Percentiles rank a stretch among this genome's conserved stretches.
These are phyloP conservation scores for Peribatodes rhomboidaria DNA, from an alignment of 2,888 invertebrate genomes.

Conservation along the genomic window DNA sequence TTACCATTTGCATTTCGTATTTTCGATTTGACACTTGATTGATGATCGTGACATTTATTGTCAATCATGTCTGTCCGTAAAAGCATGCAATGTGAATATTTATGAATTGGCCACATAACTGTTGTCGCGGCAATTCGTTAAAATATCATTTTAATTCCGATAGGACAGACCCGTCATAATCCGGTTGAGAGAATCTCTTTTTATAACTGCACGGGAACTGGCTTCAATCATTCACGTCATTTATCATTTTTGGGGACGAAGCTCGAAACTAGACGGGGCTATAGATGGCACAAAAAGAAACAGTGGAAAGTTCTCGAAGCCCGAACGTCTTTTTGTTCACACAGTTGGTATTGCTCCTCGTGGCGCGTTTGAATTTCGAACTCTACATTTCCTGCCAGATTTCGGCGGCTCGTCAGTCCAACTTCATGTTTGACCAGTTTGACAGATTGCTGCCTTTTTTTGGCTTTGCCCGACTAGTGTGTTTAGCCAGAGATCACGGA, in stretches of 20 bases:
- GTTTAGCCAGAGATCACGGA: slow-evolving; percentile 64
- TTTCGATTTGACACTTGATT: slow-evolving; percentile 74
- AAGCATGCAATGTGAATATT: slow-evolving; percentile 81
- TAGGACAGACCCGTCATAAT: slow-evolving; percentile 59
- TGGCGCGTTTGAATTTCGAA: slow-evolving; percentile 63
- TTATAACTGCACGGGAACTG: slow-evolving; percentile 54
- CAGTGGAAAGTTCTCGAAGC: slow-evolving; percentile 72
- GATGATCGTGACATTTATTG: slow-evolving; percentile 76
- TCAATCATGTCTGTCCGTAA: slow-evolving; percentile 77
- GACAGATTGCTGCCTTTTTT: slow-evolving; percentile 62
- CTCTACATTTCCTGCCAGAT: slow-evolving; percentile 68
- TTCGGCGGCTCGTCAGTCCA: slow-evolving; percentile 52
- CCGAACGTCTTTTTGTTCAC: slow-evolving; percentile 80
- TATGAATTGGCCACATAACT: slow-evolving; percentile 70
- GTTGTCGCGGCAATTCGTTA: slow-evolving; percentile 67
- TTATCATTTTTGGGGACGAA: slow-evolving; percentile 82
- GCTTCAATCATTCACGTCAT: slow-evolving; percentile 83
- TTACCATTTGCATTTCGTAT: slow-evolving; percentile 58
- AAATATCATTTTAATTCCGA: slow-evolving; percentile 75
- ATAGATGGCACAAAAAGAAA: slow-evolving; percentile 80
- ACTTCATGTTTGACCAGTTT: slow-evolving; percentile 83
- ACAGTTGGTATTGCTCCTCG: slow-evolving; percentile 67
- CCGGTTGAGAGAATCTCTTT: slow-evolving; percentile 66
- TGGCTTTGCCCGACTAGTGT: slow-evolving; percentile 7
- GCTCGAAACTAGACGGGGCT: slow-evolving; percentile 76